Evolutionary conservation across 2,797 vertebrate species (phyloP).

Genomic region (Delichon dasypus): DNA sequence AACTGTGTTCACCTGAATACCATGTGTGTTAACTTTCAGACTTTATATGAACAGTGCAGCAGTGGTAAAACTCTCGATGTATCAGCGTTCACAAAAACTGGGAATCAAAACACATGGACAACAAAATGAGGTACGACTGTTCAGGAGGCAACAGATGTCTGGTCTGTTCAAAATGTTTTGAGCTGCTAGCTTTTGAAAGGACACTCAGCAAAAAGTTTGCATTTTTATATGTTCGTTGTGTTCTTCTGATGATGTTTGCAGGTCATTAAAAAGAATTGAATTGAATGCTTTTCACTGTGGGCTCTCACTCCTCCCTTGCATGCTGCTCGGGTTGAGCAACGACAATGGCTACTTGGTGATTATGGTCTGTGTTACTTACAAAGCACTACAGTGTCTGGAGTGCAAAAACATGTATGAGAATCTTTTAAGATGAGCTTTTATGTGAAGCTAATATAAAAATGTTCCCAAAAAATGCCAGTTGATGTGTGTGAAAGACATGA

Average conservation of each 20-base stretch:
- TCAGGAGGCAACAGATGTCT: neutral
- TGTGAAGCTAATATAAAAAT: neutral
- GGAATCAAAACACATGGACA: conserved; percentile 64
- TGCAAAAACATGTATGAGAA: neutral
- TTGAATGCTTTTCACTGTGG: neutral
- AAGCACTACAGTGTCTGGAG: neutral
- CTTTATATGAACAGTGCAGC: conserved; percentile 91
- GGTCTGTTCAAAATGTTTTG: neutral
- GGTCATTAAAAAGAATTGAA: neutral
- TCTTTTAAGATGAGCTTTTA: neutral
- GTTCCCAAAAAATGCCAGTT: neutral
- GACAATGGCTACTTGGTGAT: neutral
- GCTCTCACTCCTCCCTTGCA: neutral
- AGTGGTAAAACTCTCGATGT: conserved; percentile 86
- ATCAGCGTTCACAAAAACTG: conserved; percentile 84
- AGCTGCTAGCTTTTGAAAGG: conserved; percentile 50
- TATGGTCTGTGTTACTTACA: neutral
- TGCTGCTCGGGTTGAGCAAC: neutral
- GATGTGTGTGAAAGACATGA: neutral
- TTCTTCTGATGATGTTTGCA: neutral
- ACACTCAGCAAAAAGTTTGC: neutral
- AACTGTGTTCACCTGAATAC: neutral
- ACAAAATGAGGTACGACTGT: conserved; percentile 63
- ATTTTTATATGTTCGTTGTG: neutral
- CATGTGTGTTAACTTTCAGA: conserved; percentile 77